Evolutionary conservation across 2,888 invertebrate species (phyloP), one percentile per base, ranked within the genome.

Genomic region (Lasiommata megera): DNA sequence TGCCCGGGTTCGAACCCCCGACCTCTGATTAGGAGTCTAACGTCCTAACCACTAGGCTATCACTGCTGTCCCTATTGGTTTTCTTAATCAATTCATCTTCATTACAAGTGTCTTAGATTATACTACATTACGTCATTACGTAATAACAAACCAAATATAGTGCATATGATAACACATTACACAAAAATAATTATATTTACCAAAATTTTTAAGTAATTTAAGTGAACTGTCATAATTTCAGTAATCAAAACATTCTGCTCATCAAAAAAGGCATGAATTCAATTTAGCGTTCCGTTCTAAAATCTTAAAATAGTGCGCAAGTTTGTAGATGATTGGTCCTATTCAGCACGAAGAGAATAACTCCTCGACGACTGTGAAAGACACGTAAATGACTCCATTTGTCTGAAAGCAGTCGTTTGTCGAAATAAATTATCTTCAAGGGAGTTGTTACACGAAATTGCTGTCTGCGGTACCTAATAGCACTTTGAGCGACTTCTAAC

Each of bases 371-470:
- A 59, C 57, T 62, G 62, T 56, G 61, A 59, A 61, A 60, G 64
- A 63, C 61, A 66, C 61, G 60, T 58, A 62, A 67, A 66, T 58
- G 63, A 63, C 61, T 61, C 64, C 56, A 67, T 64, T 67, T 66
- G 64, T 67, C 64, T 66, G 66, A 62, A 63, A 62, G 64, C 63
- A 64, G 63, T 62, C 66, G 63, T 66, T 66, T 66, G 63, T 59
- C 64, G 60, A 64, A 63, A 67, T 63, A 67, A 66, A 67, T 67
- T 63, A 67, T 64, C 56, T 67, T 67, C 67, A 64, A 56, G 67
- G 67, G 67, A 67, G 64, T 63, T 66, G 67, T 64, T 62, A 59
- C 53, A 41, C 47, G 44, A 60, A 60, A 64, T 58, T 57, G 62
- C 54, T 53, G 55, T 60, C 58, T 59, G 60, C 56, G 63, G 54